These are phyloP conservation scores for Heteropelma amictum DNA, from an alignment of 2,888 invertebrate species.

Conservation along the genomic window DNA sequence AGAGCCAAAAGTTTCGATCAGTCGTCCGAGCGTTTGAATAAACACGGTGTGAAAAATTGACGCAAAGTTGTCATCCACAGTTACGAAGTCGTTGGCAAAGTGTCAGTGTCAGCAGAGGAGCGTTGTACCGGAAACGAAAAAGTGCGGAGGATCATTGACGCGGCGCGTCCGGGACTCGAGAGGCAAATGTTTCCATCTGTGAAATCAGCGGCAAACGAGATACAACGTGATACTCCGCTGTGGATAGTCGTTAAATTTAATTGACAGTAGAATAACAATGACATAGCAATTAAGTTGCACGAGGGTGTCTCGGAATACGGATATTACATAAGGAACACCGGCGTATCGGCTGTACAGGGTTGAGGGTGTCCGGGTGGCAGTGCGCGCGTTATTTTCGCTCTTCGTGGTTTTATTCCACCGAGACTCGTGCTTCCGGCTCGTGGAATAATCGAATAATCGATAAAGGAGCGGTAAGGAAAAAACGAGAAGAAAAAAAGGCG, in stretches of 20 bases:
- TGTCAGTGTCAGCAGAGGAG: no score
- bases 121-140: no score
- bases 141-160: background rate
- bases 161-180: background rate
- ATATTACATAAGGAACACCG: background rate
- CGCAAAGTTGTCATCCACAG: no score
- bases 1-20: no score
- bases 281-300: slow-evolving; percentile 58
- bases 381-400: slow-evolving; percentile 7
- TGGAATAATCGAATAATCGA: slow-evolving; percentile 52
- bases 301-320: background rate
- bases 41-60: no score
- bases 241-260: slow-evolving; percentile 63
- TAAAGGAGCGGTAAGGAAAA: slow-evolving; percentile 16
- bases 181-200: slow-evolving; percentile 8
- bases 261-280: slow-evolving; percentile 67
- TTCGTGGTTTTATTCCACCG: slow-evolving; percentile 15
- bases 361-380: background rate
- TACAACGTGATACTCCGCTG: slow-evolving; percentile 8
- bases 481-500: background rate
- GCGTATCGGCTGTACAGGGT: background rate
- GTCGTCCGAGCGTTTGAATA: no score
- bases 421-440: slow-evolving; percentile 4
- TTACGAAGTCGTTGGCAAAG: no score
- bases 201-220: background rate